Evolutionary conservation across 2,888 invertebrate species (phyloP), one percentile per base, ranked within the genome.

Genomic region (Notodonta ziczac): DNA sequence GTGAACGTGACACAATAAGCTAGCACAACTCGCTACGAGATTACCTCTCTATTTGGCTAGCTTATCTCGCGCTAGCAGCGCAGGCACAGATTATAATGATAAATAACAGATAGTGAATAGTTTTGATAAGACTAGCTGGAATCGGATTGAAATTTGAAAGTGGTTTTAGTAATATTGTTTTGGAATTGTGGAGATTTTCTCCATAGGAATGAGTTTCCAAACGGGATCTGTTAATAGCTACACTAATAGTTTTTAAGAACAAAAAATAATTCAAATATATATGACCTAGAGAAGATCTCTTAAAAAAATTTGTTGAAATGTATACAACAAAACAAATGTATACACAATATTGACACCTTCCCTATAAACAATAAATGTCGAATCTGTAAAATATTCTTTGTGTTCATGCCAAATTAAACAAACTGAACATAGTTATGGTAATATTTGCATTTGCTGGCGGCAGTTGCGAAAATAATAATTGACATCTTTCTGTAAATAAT

Each of bases 21-120:
- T 77, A 80, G 78, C 85, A 82, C 82, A 81, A 80, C 84, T 78
- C 80, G 77, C 76, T 77, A 63, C 71, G 77, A 85, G 88, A 88
- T 88, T 87, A 87, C 87, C 81, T 83, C 86, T 87, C 86, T 90
- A 90, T 89, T 89, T 89, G 84, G 82, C 74, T 81, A 83, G 84
- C 87, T 89, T 89, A 90, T 90, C 89, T 84, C 62, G 68, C 68
- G 61, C 76, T 70, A 76, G 78, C 85, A 84, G 80, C 58, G 71
- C 62, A 70, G 71, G 61, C 84, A 83, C 66, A 84, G 84, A 86
- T 70, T 76, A 82, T 66, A 58, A 24, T 42, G 5, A 16, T 59
- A 52, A 46, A 58, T 14, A 12, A 44, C 56, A 65, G 69, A 70
- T n/a, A 24, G 12, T 56, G 42, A 56, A 44, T 53, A 32, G 35